These are phyloP conservation scores for Amphipyra berbera DNA, from an alignment of 2,888 invertebrate genomes.

Conservation along the genomic window DNA sequence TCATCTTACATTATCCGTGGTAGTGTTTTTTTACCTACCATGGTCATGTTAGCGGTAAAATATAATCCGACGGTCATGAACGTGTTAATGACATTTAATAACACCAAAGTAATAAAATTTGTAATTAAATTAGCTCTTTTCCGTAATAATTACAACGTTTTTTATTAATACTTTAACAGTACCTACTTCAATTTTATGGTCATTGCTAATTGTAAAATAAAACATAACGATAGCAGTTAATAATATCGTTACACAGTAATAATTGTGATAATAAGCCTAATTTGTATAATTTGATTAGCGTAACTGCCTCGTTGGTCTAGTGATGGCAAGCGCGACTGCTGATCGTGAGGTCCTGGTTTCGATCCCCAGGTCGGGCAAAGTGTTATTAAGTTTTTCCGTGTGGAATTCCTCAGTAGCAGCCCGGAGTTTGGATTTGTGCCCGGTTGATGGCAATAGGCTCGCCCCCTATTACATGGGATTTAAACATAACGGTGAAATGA, in stretches of 20 bases:
- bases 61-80: constrained; percentile 9
- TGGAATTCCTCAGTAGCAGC: no score
- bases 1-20: neutral
- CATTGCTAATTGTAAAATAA: constrained; percentile 27
- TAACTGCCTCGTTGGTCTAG: no score
- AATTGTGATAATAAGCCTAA: constrained; percentile 13
- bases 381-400: no score
- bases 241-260: constrained; percentile 17
- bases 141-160: constrained; percentile 24
- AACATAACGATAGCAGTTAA: constrained; percentile 30
- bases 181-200: constrained; percentile 23
- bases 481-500: no score
- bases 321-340: no score
- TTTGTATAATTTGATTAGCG: neutral
- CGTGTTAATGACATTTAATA: constrained; percentile 29
- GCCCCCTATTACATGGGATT: no score
- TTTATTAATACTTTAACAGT: constrained; percentile 33
- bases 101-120: constrained; percentile 18
- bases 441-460: no score
- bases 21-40: no score
- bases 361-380: no score
- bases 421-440: no score
- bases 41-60: neutral
- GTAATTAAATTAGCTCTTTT: constrained; percentile 15
- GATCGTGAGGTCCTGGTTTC: no score